Evolutionary conservation across 1,140 invertebrate species (phyloP).

Genomic region (Brachionus asplanchnoidis): DNA sequence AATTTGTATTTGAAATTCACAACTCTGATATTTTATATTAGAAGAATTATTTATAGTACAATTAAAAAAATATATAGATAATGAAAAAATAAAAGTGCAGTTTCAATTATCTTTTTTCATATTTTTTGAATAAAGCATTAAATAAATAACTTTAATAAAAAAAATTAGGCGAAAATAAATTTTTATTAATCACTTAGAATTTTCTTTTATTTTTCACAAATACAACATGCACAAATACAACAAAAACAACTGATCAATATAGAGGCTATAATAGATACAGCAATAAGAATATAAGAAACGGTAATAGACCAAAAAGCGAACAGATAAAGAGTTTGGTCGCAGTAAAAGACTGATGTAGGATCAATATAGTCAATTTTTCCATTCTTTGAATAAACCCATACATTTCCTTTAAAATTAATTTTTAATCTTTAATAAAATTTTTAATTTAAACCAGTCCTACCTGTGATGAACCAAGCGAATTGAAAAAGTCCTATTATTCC

Average conservation of each 20-base stretch:
- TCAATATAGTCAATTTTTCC: not conserved
- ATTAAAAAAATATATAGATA: no score
- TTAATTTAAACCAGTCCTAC: not conserved
- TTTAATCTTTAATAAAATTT: not conserved
- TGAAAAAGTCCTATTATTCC: not conserved
- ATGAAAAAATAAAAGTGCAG: no score
- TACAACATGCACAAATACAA: not conserved
- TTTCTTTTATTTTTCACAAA: not conserved
- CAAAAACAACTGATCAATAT: not conserved
- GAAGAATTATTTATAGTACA: no score
- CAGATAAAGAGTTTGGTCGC: not conserved
- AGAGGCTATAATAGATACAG: not conserved
- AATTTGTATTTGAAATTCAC: no score
- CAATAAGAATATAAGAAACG: not conserved
- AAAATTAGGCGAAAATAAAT: no score
- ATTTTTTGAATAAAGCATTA: no score
- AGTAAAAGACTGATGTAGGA: not conserved
- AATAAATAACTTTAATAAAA: no score
- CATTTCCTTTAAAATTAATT: not conserved
- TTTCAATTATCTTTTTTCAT: no score
- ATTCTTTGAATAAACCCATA: conserved; percentile 11
- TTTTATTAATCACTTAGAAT: no score
- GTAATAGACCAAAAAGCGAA: not conserved
- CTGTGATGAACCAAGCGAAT: conserved; percentile 9
- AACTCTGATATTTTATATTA: no score